Evolutionary conservation across 2,888 invertebrate genomes (phyloP), one percentile per base, ranked within the genome.

Genomic region (Dicranocentrus wangi): DNA sequence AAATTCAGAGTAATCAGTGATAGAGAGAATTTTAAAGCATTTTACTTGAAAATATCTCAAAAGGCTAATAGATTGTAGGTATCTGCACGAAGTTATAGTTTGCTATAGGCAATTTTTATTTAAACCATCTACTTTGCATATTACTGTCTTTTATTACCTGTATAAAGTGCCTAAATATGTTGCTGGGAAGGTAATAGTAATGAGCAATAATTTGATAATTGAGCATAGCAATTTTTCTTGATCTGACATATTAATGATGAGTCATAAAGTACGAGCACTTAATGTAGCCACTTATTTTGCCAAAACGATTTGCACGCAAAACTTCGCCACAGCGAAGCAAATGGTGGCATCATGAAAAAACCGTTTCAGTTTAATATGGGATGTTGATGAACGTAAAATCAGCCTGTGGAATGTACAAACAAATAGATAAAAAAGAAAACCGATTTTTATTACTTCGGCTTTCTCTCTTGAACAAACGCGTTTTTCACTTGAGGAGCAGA

Each of bases 191-290:
- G 17, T 63, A 32, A 32, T 65, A 21, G 47, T 66, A 66, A 66
- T 66, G 66, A 66, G 66, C 66, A 43, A 66, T 66, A 47, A 66
- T 66, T 51, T 66, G 51, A 28, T 66, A 66, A 66, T 66, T 66
- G 66, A 66, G 25, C 23, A 51, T 17, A 47, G 17, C 27, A 47
- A 66, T 66, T 51, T 51, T 47, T 25, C 66, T 66, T 25, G 32
- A 47, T 47, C 51, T 66, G 66, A 66, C 66, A 47, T 66, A 66
- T 66, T 66, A 66, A 66, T 66, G 66, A 66, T 66, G 43, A 66
- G 47, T 19, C 47, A 66, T 66, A 66, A 66, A 66, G 27, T 47
- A 66, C 15, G 47, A 47, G 66, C 8, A 51, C 51, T 66, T 66
- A 66, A 66, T 66, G 51, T 43, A 27, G 25, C 47, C 66, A 66